Evolutionary conservation across 2,888 invertebrate genomes (phyloP).

Genomic region (Troides oblongomaculatus): DNA sequence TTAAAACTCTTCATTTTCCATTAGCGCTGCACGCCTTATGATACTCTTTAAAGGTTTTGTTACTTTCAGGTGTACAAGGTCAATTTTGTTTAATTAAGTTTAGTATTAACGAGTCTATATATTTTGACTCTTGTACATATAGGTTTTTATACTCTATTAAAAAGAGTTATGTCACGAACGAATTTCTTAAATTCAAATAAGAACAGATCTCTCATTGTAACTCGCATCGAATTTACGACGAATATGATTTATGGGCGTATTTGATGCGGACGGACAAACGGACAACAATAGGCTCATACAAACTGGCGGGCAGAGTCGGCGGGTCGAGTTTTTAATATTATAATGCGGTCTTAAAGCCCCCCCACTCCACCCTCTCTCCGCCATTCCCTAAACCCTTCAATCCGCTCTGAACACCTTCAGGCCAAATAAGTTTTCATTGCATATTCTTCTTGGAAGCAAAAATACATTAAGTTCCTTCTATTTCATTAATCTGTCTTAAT

Average conservation of each 20-base stretch:
- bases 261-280: slow-evolving; percentile 75
- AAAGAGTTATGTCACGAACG: slow-evolving; percentile 47
- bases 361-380: slow-evolving; percentile 37
- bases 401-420: slow-evolving; percentile 25
- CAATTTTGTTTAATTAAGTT: too few species aligned
- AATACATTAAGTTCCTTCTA: not conserved
- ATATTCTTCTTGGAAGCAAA: slow-evolving; percentile 54
- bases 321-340: slow-evolving; percentile 67
- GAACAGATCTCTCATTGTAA: slow-evolving; percentile 75
- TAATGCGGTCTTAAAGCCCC: slow-evolving; percentile 69
- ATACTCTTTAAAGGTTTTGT: too few species aligned
- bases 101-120: not conserved
- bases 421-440: slow-evolving; percentile 61
- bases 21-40: too few species aligned
- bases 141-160: slow-evolving; percentile 29
- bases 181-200: slow-evolving; percentile 61
- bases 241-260: slow-evolving; percentile 76
- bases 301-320: slow-evolving; percentile 54
- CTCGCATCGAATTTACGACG: slow-evolving; percentile 75
- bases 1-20: too few species aligned
- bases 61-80: too few species aligned
- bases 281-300: slow-evolving; percentile 71
- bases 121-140: slow-evolving; percentile 15
- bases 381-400: slow-evolving; percentile 19
- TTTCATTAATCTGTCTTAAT: too few species aligned